Percentiles rank a stretch among this genome's conserved stretches.
These are phyloP conservation scores for Caranx ignobilis DNA, from an alignment of 2,113 vertebrate species.

Conservation along the genomic window DNA sequence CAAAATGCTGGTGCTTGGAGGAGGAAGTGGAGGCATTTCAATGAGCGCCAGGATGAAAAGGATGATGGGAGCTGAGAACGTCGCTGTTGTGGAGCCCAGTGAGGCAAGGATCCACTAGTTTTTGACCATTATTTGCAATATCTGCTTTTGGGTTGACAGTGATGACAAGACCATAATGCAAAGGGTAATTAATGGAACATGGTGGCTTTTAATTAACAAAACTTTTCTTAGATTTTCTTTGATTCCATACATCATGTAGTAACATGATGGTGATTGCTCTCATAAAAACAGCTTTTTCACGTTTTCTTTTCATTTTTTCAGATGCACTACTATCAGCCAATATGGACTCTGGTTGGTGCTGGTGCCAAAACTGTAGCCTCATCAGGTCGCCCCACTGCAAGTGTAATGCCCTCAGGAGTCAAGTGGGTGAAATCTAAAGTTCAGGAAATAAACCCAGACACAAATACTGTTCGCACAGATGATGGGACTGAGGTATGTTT, in stretches of 20 bases:
- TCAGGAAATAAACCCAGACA: constrained; percentile 88
- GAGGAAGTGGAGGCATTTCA: constrained; percentile 88
- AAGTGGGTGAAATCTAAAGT: constrained; percentile 93
- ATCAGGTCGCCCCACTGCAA: constrained; percentile 87
- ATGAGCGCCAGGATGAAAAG: constrained; percentile 96
- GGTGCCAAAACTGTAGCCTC: constrained; percentile 88
- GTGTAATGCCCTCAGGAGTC: constrained; percentile 90
- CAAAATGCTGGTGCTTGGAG: constrained; percentile 77
- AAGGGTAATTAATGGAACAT: not conserved
- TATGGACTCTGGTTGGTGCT: constrained; percentile 96
- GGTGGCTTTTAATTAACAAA: too few species aligned
- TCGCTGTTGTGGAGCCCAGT: constrained; percentile 94
- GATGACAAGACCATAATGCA: not conserved
- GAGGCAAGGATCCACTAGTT: constrained; percentile 79
- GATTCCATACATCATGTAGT: too few species aligned
- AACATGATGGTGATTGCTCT: too few species aligned
- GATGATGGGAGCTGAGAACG: constrained; percentile 89
- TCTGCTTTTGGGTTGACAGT: not conserved
- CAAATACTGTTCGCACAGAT: constrained; percentile 87
- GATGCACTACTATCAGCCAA: constrained; percentile 93
- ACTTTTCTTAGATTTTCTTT: too few species aligned
- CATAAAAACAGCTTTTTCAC: not conserved
- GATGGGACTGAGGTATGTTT: constrained; percentile 86
- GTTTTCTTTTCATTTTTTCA: constrained; percentile 16
- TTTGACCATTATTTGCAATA: not conserved